Evolutionary conservation across 2,888 invertebrate genomes (phyloP), one percentile per base, ranked within the genome.

Genomic region (Cryptophagus acutangulus): DNA sequence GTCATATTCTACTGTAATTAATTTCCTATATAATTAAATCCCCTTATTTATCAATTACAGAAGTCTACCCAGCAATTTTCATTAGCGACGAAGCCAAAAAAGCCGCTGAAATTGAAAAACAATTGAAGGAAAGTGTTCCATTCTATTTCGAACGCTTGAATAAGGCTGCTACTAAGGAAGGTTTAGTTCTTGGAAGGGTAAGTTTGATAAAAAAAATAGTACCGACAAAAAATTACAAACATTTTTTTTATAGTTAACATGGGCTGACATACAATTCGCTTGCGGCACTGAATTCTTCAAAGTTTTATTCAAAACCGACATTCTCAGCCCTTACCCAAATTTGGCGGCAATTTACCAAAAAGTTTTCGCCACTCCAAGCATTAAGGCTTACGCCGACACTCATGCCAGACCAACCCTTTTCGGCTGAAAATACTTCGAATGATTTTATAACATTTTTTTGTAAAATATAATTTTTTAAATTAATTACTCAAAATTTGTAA

Each of bases 221-320:
- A 6, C n/a, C 12, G n/a, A 26, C n/a, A 26, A 26, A 26, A 6
- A 3, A 26, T 26, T 8, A 20, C n/a, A n/a, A n/a, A n/a, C n/a
- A 20, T 20, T 20, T 8, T 20, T 9, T 26, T 26, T 26, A 12
- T 26, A 26, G 26, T 43, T 82, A 14, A 76, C 79, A 26, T 81
- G 81, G 79, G 82, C 80, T 36, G 82, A 82, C 63, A 54, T 82
- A 12, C 71, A 71, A 44, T 77, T 82, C 48, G 77, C n/a, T 77
- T 42, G 76, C 72, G 40, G 65, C 78, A 48, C 65, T 77, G 48
- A 75, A 77, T 54, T 79, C 78, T 58, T 80, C 56, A 75, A 75
- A 31, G 3, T 59, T 42, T 41, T 28, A 54, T 57, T 50, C 49
- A 9, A 20, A n/a, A 26, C 26, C 20, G 20, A 20, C 9, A 20